Conservation (phyloP, 2,113 vertebrate species). For the Etheostoma spectabile region DNA sequence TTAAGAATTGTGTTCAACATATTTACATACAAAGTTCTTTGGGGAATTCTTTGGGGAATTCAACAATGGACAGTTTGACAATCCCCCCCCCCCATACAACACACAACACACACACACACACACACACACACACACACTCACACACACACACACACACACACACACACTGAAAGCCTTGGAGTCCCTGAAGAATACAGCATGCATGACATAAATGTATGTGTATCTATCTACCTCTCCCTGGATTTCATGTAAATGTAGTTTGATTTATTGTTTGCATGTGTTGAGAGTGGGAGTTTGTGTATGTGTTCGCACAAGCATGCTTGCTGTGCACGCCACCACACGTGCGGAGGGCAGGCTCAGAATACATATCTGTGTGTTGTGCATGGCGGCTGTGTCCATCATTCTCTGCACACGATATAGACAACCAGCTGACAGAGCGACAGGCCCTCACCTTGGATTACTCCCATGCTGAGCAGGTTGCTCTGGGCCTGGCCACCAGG, state of each 20-base stretch:
- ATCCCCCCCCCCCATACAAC: constrained; percentile 25
- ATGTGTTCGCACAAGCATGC: constrained; percentile 9
- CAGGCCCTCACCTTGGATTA: constrained; percentile 79
- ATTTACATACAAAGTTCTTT: constrained; percentile 79
- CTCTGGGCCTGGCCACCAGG: constrained; percentile 77
- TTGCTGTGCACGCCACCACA: neutral
- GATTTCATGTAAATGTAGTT: constrained; percentile 69
- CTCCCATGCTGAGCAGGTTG: constrained; percentile 73
- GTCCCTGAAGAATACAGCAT: constrained; percentile 67
- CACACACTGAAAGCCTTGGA: constrained; percentile 34
- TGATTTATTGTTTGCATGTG: constrained; percentile 73
- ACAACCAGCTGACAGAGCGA: constrained; percentile 76
- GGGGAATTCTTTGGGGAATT: constrained; percentile 62
- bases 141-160: no score
- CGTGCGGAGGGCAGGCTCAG: constrained; percentile 3
- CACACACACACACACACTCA: no score
- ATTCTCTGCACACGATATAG: constrained; percentile 35
- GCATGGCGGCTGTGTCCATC: constrained; percentile 45
- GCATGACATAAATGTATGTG: constrained; percentile 65
- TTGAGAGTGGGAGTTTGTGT: constrained; percentile 32
- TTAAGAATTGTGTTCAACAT: constrained; percentile 54
- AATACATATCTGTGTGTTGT: constrained; percentile 36
- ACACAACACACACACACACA: no score
- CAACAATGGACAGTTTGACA: constrained; percentile 76
- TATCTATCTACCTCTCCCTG: constrained; percentile 54